These are phyloP conservation scores for Elysia chlorotica DNA, from an alignment of 1,140 invertebrate genomes.

Conservation along the genomic window DNA sequence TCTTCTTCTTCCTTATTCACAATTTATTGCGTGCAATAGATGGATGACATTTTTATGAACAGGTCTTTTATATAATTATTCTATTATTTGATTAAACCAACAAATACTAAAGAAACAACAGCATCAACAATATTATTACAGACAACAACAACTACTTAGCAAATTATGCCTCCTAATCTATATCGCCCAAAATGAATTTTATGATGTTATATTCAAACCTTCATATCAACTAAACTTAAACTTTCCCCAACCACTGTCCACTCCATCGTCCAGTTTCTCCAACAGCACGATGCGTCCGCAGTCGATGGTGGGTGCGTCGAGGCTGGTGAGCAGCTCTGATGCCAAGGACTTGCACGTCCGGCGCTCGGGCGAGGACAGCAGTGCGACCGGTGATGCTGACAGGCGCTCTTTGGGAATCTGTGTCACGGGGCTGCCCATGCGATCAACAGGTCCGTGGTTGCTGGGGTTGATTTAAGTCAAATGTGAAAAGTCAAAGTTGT, in stretches of 20 bases:
- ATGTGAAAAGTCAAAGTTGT: no score
- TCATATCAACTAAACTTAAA: no score
- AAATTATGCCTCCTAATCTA: neutral
- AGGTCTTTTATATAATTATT: no score
- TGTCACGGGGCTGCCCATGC: conserved; percentile 85
- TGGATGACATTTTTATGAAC: no score
- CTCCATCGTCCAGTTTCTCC: conserved; percentile 27
- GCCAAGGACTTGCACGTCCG: conserved; percentile 38
- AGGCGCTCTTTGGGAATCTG: conserved; percentile 84
- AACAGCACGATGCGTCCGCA: conserved; percentile 28
- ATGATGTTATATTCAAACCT: neutral
- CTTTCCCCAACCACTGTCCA: neutral
- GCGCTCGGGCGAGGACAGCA: conserved; percentile 31
- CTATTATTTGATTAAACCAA: no score
- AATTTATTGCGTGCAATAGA: no score
- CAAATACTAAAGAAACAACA: no score
- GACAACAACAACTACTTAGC: no score
- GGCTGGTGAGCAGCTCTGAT: conserved; percentile 32
- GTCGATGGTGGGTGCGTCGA: conserved; percentile 25
- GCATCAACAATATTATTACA: no score
- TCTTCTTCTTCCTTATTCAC: no score
- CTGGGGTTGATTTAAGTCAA: neutral
- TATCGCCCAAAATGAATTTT: neutral
- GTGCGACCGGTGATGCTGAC: no score
- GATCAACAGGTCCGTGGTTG: conserved; percentile 72